A percentile compares a stretch with the other conserved stretches of the same genome.
Conservation (phyloP, 2,888 invertebrate genomes). For the Pyrochroa serraticornis region DNA sequence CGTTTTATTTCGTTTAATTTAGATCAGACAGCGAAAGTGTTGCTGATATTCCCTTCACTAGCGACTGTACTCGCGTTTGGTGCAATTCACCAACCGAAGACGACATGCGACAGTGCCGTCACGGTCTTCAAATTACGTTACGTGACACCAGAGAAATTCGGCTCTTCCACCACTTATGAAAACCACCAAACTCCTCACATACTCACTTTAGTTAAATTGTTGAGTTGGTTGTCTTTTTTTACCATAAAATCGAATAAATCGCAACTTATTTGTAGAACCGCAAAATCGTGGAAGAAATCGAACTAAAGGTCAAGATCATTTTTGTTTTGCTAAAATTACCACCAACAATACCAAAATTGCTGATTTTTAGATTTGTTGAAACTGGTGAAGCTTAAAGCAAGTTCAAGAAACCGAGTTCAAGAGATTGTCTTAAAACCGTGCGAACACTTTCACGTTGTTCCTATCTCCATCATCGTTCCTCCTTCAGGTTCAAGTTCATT, state of each 20-base stretch:
- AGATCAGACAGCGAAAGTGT: slow-evolving; percentile 31
- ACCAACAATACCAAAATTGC: no score
- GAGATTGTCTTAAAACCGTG: slow-evolving; percentile 13
- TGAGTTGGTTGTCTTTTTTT: no score
- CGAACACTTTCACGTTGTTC: slow-evolving; percentile 19
- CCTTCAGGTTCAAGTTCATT: slow-evolving; percentile 19
- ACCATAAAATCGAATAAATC: no score
- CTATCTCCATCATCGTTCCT: slow-evolving; percentile 15
- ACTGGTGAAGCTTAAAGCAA: slow-evolving; percentile 5
- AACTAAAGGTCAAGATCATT: no score
- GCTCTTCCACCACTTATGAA: no score
- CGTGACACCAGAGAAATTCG: no score
- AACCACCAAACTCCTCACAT: no score
- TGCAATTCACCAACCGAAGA: slow-evolving; percentile 12
- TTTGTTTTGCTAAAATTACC: no score
- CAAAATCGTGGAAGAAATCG: no score
- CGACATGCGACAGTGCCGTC: slow-evolving; percentile 11
- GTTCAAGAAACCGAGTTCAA: slow-evolving; percentile 13
- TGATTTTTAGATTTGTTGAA: no score
- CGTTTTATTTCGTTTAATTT: slow-evolving; percentile 21
- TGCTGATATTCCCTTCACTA: slow-evolving; percentile 30
- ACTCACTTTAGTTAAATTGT: no score
- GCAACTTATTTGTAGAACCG: no score
- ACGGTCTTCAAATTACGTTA: neutral
- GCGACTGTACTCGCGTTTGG: slow-evolving; percentile 24